These are phyloP conservation scores for Chaenocephalus aceratus DNA, from an alignment of 2,113 vertebrate genomes.

Conservation along the genomic window DNA sequence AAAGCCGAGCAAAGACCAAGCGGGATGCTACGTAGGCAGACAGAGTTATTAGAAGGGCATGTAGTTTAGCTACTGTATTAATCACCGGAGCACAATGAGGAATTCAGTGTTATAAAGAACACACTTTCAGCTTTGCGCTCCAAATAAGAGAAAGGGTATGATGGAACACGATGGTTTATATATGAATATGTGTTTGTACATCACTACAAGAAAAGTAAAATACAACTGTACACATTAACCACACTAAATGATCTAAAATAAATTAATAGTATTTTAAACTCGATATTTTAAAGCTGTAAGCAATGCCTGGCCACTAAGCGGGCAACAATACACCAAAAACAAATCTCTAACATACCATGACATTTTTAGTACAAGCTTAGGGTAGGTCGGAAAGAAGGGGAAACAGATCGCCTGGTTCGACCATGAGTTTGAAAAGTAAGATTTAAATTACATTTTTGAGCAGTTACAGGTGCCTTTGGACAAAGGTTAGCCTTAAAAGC, in stretches of 20 bases:
- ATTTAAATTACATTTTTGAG: too few species aligned
- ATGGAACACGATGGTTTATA: neutral
- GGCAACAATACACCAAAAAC: neutral
- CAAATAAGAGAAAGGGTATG: neutral
- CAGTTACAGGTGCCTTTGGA: neutral
- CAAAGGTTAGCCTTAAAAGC: neutral
- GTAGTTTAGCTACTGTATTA: conserved; percentile 28
- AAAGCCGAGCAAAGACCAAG: conserved; percentile 31
- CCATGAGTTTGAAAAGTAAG: too few species aligned
- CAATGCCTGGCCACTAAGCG: neutral
- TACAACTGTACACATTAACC: too few species aligned
- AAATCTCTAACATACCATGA: neutral
- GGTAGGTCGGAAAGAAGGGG: neutral
- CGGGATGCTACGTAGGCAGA: conserved; percentile 29
- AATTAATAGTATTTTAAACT: neutral
- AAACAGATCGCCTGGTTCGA: neutral
- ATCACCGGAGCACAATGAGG: conserved; percentile 15
- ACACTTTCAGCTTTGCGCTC: neutral
- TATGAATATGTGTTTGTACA: neutral
- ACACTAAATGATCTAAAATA: neutral
- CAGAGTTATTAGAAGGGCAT: conserved; percentile 32
- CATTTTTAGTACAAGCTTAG: neutral
- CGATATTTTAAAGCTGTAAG: neutral
- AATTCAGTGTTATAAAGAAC: neutral
- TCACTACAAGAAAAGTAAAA: neutral